phyloP scores from a whole-genome alignment of 1,140 invertebrate genomes.

The Coboldia fuscipes region DNA sequence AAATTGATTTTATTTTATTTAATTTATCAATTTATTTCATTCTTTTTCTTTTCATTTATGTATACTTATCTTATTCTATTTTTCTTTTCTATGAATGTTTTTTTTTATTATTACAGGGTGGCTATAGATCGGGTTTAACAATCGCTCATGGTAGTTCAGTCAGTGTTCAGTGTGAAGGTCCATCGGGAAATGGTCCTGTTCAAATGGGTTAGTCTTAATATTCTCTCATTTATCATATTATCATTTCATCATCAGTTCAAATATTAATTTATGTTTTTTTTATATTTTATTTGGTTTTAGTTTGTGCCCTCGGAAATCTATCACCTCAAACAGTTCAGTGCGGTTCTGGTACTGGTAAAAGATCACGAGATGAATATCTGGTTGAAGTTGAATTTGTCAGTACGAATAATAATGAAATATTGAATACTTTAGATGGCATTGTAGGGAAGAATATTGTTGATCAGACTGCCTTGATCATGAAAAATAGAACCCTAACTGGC shows the following conservation, averaged over 20 bases:
- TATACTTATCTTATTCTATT: background rate
- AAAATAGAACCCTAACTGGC: slow-evolving; percentile 7
- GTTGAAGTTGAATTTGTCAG: slow-evolving; percentile 3
- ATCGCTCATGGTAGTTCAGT: slow-evolving; percentile 55
- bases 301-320: slow-evolving; percentile 45
- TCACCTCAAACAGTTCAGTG: slow-evolving; percentile 33
- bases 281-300: no score
- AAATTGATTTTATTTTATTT: background rate
- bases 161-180: slow-evolving; percentile 37
- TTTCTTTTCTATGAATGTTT: background rate
- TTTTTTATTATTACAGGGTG: slow-evolving; percentile 19
- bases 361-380: slow-evolving; percentile 12
- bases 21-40: no score
- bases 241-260: no score
- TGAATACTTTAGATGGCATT: background rate
- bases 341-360: slow-evolving; percentile 11
- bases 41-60: no score
- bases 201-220: slow-evolving; percentile 10
- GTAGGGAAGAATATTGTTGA: background rate
- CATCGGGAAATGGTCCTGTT: slow-evolving; percentile 15
- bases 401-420: background rate
- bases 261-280: no score
- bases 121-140: slow-evolving; percentile 51
- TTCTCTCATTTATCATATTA: slow-evolving; percentile 11
- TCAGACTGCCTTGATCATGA: background rate